A percentile compares a stretch with the other conserved stretches of the same genome.
These are phyloP conservation scores for Venustaconcha ellipsiformis DNA, from an alignment of 1,140 invertebrate species.

Conservation along the genomic window DNA sequence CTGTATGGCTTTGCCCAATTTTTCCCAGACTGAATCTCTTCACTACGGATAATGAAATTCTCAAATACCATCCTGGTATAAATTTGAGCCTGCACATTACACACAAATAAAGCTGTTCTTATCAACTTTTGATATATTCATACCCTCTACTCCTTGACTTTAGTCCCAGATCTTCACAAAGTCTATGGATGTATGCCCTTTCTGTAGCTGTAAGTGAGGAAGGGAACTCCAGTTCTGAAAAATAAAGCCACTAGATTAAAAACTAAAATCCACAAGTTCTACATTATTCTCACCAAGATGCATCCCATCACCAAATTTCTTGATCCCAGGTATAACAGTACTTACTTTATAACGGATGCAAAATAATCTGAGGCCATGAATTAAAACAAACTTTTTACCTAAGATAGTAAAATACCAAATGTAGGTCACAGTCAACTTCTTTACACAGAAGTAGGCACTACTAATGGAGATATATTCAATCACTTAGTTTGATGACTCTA, in stretches of 20 bases:
- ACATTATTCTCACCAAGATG: neutral
- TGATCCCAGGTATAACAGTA: no score
- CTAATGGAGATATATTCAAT: no score
- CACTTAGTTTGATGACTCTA: no score
- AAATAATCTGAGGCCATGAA: neutral
- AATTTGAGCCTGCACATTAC: neutral
- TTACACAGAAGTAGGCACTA: neutral
- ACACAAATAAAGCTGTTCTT: neutral
- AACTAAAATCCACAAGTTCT: constrained; percentile 3
- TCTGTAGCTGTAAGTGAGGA: constrained; percentile 81
- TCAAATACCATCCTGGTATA: no score
- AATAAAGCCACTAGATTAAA: constrained; percentile 26
- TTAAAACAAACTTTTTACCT: no score
- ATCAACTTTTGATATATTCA: constrained; percentile 12
- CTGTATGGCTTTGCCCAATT: no score
- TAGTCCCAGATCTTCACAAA: constrained; percentile 75
- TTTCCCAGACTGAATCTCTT: no score
- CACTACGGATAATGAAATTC: no score
- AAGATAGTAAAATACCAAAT: no score
- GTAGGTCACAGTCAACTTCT: no score
- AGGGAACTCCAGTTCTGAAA: constrained; percentile 76
- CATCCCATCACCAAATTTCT: no score
- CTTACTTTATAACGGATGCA: neutral
- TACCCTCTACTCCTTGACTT: constrained; percentile 83
- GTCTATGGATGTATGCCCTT: constrained; percentile 82